These are phyloP conservation scores for Dryadula phaetusa DNA, from an alignment of 2,888 invertebrate genomes.

Conservation along the genomic window DNA sequence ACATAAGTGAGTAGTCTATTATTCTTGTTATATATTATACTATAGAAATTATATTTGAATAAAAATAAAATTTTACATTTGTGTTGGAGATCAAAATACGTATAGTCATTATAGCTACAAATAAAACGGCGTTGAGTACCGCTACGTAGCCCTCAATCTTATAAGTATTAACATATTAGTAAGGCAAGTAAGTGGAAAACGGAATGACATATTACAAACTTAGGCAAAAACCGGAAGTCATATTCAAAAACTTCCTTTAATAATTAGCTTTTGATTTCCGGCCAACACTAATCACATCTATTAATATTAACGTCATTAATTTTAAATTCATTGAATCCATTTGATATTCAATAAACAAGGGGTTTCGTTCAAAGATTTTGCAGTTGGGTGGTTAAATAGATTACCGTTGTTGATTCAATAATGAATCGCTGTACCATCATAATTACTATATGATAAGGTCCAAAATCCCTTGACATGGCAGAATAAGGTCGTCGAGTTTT, in stretches of 20 bases:
- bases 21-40: no score
- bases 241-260: not conserved
- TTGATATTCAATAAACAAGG: conserved; percentile 47
- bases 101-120: no score
- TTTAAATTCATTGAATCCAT: conserved; percentile 32
- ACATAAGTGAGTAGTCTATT: no score
- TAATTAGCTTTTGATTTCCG: not conserved
- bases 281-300: not conserved
- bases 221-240: not conserved
- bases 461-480: conserved; percentile 59
- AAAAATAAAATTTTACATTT: no score
- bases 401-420: conserved; percentile 63
- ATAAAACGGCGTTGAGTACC: no score
- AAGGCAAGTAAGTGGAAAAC: no score
- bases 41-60: no score
- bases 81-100: no score
- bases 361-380: conserved; percentile 58
- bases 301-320: conserved; percentile 38
- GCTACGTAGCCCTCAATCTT: no score
- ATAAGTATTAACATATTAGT: no score
- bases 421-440: conserved; percentile 57
- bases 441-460: conserved; percentile 65
- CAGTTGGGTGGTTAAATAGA: conserved; percentile 62
- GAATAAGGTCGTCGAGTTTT: conserved; percentile 59
- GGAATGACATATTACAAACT: no score